Evolutionary conservation across 2,113 vertebrate genomes (phyloP).

Genomic region (Acinonyx jubatus): DNA sequence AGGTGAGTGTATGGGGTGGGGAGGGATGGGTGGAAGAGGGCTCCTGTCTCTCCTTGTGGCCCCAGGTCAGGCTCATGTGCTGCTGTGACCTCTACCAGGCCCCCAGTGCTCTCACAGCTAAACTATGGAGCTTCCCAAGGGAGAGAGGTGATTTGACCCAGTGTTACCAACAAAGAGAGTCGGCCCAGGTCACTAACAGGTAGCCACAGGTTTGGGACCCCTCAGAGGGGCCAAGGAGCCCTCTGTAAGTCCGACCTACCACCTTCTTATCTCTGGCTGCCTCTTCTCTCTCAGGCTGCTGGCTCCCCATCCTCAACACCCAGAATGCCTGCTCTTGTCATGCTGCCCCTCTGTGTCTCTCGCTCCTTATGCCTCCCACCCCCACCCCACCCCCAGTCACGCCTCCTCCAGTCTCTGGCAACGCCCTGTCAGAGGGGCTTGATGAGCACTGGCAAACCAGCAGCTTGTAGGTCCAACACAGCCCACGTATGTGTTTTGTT

Average conservation of each 20-base stretch:
- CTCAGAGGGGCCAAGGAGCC: not conserved
- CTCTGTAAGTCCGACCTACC: not conserved
- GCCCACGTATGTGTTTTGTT: not conserved
- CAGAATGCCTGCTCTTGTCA: not conserved
- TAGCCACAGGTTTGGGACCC: too few species aligned
- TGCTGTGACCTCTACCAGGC: not conserved
- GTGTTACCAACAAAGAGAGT: not conserved
- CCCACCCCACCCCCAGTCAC: accelerated
- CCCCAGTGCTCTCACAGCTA: not conserved
- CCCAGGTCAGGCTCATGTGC: not conserved
- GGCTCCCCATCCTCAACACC: not conserved
- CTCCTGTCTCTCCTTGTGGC: not conserved
- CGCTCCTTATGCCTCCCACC: not conserved
- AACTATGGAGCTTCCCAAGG: not conserved
- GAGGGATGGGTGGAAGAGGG: not conserved
- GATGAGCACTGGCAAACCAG: not conserved
- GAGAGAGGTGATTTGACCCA: not conserved
- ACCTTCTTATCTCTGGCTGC: not conserved
- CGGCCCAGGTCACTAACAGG: not conserved
- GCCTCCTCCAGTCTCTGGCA: not conserved
- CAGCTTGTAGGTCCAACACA: not conserved
- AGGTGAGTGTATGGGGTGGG: not conserved
- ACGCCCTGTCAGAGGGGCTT: not conserved
- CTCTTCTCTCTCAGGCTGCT: not conserved
- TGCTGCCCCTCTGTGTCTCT: not conserved